These are phyloP conservation scores for Pammene fasciana DNA, from an alignment of 2,888 invertebrate genomes.

Conservation along the genomic window DNA sequence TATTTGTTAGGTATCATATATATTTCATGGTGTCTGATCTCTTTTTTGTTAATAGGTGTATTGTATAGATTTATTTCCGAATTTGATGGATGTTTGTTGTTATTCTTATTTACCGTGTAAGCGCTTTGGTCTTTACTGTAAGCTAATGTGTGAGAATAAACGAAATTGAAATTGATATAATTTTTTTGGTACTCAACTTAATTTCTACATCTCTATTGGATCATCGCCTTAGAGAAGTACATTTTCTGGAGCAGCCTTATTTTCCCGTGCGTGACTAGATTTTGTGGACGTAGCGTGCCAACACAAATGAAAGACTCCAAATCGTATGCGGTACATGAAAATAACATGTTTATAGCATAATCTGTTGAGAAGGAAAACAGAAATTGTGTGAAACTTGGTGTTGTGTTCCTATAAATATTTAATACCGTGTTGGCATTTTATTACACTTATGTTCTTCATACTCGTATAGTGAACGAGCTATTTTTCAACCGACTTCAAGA, in stretches of 20 bases:
- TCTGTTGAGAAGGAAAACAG: slow-evolving; percentile 13
- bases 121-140: too few relatives aligned
- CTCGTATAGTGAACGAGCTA: not conserved
- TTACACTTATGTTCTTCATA: not conserved
- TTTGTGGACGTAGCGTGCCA: slow-evolving; percentile 22
- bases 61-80: too few relatives aligned
- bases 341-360: slow-evolving; percentile 21
- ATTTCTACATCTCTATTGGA: not conserved
- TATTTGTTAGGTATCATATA: too few relatives aligned
- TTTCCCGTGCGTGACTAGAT: slow-evolving; percentile 37
- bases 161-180: too few relatives aligned
- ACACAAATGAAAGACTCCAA: slow-evolving; percentile 26
- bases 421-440: not conserved
- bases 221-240: slow-evolving; percentile 1
- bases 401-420: slow-evolving; percentile 9
- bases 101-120: too few relatives aligned
- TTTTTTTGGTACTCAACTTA: not conserved
- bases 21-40: too few relatives aligned
- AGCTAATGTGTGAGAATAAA: too few relatives aligned
- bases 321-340: slow-evolving; percentile 25
- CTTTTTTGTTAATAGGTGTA: too few relatives aligned
- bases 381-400: slow-evolving; percentile 16
- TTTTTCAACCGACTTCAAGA: too few relatives aligned
- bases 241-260: slow-evolving; percentile 32
- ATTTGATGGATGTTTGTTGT: too few relatives aligned